Percentiles rank a stretch among this genome's conserved stretches.
Evolutionary conservation across 2,113 vertebrate genomes (phyloP).

Genomic region (Archocentrus centrarchus): DNA sequence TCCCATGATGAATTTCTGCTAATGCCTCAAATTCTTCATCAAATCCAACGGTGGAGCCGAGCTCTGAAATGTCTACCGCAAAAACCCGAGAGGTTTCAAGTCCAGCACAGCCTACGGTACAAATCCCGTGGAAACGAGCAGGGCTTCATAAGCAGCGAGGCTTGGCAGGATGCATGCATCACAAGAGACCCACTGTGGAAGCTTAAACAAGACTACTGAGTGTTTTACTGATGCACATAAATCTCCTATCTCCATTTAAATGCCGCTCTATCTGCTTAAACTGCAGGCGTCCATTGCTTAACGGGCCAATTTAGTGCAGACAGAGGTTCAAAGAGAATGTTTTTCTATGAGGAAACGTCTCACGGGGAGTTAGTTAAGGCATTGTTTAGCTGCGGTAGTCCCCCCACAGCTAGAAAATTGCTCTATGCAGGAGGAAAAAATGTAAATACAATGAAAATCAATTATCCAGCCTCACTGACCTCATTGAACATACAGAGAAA

Average conservation of each 20-base stretch:
- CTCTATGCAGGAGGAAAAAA: constrained; percentile 30
- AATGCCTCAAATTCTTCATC: constrained; percentile 63
- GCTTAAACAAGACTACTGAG: constrained; percentile 53
- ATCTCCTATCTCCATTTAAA: constrained; percentile 67
- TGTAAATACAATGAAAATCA: constrained; percentile 44
- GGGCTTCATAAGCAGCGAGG: constrained; percentile 58
- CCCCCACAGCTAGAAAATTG: constrained; percentile 35
- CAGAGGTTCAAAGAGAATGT: constrained; percentile 62
- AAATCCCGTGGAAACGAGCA: constrained; percentile 55
- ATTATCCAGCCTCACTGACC: constrained; percentile 22
- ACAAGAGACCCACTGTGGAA: constrained; percentile 61
- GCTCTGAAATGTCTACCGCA: constrained; percentile 22
- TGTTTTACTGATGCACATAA: constrained; percentile 64
- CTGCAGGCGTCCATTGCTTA: constrained; percentile 57
- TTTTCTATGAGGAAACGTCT: constrained; percentile 60
- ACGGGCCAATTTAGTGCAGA: constrained; percentile 61
- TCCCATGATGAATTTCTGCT: constrained; percentile 50
- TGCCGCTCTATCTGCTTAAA: constrained; percentile 48
- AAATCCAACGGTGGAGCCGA: constrained; percentile 44
- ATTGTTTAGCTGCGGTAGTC: constrained; percentile 55
- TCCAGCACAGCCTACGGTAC: constrained; percentile 35
- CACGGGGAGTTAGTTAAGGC: constrained; percentile 52
- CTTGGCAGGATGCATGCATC: constrained; percentile 57
- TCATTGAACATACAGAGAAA: background rate
- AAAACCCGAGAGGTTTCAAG: constrained; percentile 36